phyloP scores from a whole-genome alignment of 2,113 vertebrate species.

The Pelusios castaneus region DNA sequence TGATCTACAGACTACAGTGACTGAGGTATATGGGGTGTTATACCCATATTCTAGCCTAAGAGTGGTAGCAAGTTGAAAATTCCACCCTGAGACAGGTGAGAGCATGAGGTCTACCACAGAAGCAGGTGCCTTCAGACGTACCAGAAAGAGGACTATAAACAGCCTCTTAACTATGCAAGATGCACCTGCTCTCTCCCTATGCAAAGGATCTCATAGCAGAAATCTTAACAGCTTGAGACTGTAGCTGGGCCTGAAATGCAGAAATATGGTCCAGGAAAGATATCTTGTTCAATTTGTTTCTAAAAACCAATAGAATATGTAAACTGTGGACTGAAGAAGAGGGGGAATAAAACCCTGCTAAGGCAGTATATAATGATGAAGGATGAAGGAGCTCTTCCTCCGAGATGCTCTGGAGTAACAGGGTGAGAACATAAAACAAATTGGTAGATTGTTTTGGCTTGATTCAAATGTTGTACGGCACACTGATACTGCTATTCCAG shows the following conservation, averaged over 20 bases:
- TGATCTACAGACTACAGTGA: not conserved
- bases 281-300: rapidly evolving
- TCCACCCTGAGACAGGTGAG: not conserved
- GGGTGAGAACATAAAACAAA: not conserved
- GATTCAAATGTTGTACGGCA: not conserved
- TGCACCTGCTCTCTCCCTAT: not conserved
- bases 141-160: not conserved
- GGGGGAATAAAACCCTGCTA: not conserved
- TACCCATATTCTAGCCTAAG: not conserved
- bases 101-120: not conserved
- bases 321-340: not conserved
- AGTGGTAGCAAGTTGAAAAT: not conserved
- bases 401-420: not conserved
- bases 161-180: not conserved
- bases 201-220: not conserved
- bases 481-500: not conserved
- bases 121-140: not conserved
- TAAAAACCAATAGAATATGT: not conserved
- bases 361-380: not conserved
- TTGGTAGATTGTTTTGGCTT: not conserved
- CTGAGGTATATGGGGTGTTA: not conserved
- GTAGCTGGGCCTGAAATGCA: not conserved
- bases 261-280: not conserved
- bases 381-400: not conserved
- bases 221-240: not conserved